Base-by-base conservation (phyloP, 1,140 invertebrate genomes). In the Hyphantria cunea region DNA sequence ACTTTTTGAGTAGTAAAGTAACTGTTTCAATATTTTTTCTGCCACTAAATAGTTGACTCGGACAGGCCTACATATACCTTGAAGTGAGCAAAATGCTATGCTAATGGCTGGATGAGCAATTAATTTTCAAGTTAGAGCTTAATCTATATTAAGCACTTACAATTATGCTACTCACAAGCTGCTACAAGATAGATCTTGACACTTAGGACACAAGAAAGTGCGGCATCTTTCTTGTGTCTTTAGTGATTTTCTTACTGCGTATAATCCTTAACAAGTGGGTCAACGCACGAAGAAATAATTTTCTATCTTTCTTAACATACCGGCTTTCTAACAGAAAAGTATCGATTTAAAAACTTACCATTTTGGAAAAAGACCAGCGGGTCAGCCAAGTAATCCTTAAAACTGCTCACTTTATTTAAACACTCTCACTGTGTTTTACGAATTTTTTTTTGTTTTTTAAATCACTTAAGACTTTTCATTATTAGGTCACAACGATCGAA, bases 381-480 rank as follows among this genome's bases (percentile, higher is more conserved):
- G 1, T 62, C 39, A 25, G 45, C 39, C 11, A 47, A 58, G 56
- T 69, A 78, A 80, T 80, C 78, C 76, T 78, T 70, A 56, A 69
- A 77, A 51, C 79, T 17, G 70, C 64, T 66, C 80, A 84, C 80
- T 78, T 78, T 73, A n/a, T 55, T 52, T 15, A 13, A 59, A 62
- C 66, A 62, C 61, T 55, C 41, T 51, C 78, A 81, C 81, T 82
- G 63, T 79, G 78, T 81, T 71, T 65, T 64, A 54, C 62, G 0
- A 14, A 34, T 52, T 39, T 72, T 66, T 66, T 58, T 62, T 49
- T 42, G 49, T 58, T 62, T 49, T 42, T 49, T 52, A 64, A 53
- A 72, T 71, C 76, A 85, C 74, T 37, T 53, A 65, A 66, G 63
- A 62, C 64, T 69, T 68, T 62, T 79, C 81, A 86, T 84, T 60